These are phyloP conservation scores for Mugil cephalus DNA, from an alignment of 2,113 vertebrate species.

Conservation along the genomic window DNA sequence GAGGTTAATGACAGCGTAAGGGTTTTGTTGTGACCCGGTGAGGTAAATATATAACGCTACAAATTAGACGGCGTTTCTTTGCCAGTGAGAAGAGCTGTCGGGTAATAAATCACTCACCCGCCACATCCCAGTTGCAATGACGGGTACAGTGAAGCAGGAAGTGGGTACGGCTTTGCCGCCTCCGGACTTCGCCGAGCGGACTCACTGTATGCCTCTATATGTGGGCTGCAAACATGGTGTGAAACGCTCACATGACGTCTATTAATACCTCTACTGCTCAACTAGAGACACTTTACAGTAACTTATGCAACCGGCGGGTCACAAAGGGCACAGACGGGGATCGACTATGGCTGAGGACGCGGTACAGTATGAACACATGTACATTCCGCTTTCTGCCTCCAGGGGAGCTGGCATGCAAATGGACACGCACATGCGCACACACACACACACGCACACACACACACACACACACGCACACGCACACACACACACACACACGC, in stretches of 20 bases:
- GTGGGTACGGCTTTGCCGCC: conserved; percentile 14
- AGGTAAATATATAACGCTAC: conserved; percentile 31
- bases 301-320: conserved; percentile 61
- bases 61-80: conserved; percentile 9
- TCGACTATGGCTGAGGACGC: conserved; percentile 14
- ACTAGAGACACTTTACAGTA: conserved; percentile 36
- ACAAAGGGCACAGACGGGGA: conserved; percentile 23
- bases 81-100: conserved; percentile 14
- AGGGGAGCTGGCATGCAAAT: conserved; percentile 7
- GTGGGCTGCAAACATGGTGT: conserved; percentile 34
- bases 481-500: conserved; percentile 10
- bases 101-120: conserved; percentile 28
- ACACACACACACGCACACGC: conserved; percentile 19
- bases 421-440: conserved; percentile 18
- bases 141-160: conserved; percentile 23
- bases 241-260: conserved; percentile 53
- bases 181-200: conserved; percentile 35
- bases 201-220: conserved; percentile 34
- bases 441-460: conserved; percentile 16
- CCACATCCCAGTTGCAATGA: background rate
- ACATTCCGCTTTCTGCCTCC: conserved; percentile 13
- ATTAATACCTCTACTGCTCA: conserved; percentile 60
- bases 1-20: conserved; percentile 1
- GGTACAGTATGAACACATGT: conserved; percentile 2
- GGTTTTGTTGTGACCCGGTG: background rate